Conservation (phyloP, 92 coral and sea anemone genomes). For the Palythoa grandis region DNA sequence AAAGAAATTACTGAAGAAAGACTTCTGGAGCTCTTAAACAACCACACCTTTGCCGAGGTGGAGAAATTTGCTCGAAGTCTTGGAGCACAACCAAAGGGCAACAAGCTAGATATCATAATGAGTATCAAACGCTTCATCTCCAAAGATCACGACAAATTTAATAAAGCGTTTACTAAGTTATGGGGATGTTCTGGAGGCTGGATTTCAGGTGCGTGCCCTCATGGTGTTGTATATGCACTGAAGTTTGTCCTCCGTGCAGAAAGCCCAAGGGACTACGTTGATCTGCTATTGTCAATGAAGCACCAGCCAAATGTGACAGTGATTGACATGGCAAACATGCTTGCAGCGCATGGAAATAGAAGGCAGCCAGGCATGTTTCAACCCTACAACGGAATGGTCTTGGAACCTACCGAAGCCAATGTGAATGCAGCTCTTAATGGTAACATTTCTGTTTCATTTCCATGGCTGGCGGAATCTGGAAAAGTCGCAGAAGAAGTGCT, state of each 20-base stretch:
- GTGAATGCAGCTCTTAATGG: constrained; percentile 44
- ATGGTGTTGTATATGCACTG: constrained; percentile 56
- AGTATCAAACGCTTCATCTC: constrained; percentile 43
- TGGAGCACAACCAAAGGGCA: constrained; percentile 47
- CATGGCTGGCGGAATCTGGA: constrained; percentile 41
- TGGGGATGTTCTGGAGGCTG: constrained; percentile 77
- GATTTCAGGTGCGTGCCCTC: constrained; percentile 70
- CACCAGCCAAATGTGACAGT: constrained; percentile 59
- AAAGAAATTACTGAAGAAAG: constrained; percentile 61
- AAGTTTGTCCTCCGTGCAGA: constrained; percentile 67
- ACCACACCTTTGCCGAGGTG: constrained; percentile 53
- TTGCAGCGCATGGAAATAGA: constrained; percentile 50
- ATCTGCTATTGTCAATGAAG: constrained; percentile 50
- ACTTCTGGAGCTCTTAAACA: constrained; percentile 52
- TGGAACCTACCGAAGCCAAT: constrained; percentile 49
- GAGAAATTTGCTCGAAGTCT: constrained; percentile 34
- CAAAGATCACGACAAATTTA: constrained; percentile 53
- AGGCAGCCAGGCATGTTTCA: constrained; percentile 48
- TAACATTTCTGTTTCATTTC: constrained; percentile 43
- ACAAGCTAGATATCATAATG: constrained; percentile 59
- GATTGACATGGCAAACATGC: constrained; percentile 62
- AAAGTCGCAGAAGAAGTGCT: background rate
- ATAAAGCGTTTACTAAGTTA: constrained; percentile 62
- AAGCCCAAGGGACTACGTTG: constrained; percentile 65
- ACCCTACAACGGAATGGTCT: constrained; percentile 57